Conservation (phyloP, 1,140 invertebrate species). For the Drosophila leontia region DNA sequence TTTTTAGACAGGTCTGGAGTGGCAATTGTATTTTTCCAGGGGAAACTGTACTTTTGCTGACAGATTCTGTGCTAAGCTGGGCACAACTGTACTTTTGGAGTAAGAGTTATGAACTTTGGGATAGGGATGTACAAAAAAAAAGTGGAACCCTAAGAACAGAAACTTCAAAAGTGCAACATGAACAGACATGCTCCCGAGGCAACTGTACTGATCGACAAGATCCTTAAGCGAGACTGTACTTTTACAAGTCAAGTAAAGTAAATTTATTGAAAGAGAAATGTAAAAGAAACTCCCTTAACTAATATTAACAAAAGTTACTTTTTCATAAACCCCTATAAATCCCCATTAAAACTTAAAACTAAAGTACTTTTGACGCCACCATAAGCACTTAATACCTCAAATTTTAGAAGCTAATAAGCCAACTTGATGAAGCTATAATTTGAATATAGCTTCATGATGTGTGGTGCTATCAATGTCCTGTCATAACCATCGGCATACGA, state of each 20-base stretch:
- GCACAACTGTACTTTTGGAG: neutral
- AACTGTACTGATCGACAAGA: neutral
- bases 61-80: neutral
- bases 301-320: neutral
- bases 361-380: neutral
- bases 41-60: conserved; percentile 15
- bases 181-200: neutral
- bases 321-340: neutral
- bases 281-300: neutral
- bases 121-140: neutral
- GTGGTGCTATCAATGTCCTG: conserved; percentile 15
- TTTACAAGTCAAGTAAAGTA: too few species aligned
- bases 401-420: neutral
- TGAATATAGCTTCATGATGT: neutral
- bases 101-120: neutral
- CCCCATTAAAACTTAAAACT: neutral
- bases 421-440: conserved; percentile 9
- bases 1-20: neutral
- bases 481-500: neutral
- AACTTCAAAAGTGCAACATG: neutral
- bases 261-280: neutral
- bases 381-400: neutral
- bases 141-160: neutral
- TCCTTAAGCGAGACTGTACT: neutral
- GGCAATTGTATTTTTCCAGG: neutral